Percentiles rank a stretch among this genome's conserved stretches.
phyloP scores from a whole-genome alignment of 2,888 invertebrate species.

The Ramazzottius varieornatus region DNA sequence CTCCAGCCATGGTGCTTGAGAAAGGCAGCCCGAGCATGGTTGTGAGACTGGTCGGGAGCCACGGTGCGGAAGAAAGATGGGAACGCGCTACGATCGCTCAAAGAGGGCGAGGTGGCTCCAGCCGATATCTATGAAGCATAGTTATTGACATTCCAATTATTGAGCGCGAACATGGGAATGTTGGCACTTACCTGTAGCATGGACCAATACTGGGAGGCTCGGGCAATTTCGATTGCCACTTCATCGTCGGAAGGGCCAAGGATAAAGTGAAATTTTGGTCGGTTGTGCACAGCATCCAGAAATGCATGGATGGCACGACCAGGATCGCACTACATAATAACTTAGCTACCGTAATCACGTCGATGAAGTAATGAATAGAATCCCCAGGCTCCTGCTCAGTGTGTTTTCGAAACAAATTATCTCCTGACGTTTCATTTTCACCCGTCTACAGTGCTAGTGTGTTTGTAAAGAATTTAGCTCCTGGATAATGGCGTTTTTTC shows the following conservation, averaged over 20 bases:
- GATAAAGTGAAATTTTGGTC: not conserved
- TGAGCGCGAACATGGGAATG: too few relatives aligned
- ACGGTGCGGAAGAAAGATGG: slow-evolving; percentile 66
- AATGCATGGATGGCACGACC: not conserved
- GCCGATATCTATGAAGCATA: slow-evolving; percentile 42
- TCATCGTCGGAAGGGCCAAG: not conserved
- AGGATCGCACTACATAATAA: not conserved
- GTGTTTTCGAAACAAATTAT: too few relatives aligned
- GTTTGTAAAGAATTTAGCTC: too few relatives aligned
- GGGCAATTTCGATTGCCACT: not conserved
- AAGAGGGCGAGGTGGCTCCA: slow-evolving; percentile 60
- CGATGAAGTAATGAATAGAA: too few relatives aligned
- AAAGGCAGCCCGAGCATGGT: slow-evolving; percentile 55
- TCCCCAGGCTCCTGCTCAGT: too few relatives aligned
- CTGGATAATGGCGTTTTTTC: too few relatives aligned
- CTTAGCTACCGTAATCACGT: too few relatives aligned
- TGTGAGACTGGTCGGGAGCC: slow-evolving; percentile 66
- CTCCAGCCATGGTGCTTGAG: slow-evolving; percentile 55
- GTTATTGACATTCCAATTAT: too few relatives aligned
- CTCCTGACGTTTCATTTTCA: too few relatives aligned
- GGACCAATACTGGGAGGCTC: not conserved
- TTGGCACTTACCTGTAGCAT: not conserved
- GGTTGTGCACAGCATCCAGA: not conserved
- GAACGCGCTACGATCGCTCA: slow-evolving; percentile 63
- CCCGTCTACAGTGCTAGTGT: too few relatives aligned